Conservation (phyloP, 2,888 invertebrate species). For the Acrobasis suavella region DNA sequence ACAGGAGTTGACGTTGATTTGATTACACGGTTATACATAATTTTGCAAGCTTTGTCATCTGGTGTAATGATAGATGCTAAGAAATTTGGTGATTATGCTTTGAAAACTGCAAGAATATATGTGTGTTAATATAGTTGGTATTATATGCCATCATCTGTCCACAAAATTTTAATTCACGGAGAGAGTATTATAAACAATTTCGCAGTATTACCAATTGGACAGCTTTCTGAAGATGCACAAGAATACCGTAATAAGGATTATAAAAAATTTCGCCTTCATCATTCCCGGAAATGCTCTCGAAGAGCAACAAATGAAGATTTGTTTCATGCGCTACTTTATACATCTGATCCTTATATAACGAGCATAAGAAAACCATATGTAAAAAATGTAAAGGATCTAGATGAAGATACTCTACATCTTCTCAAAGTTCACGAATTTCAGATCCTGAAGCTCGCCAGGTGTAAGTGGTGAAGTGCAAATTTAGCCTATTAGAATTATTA, state of each 20-base stretch:
- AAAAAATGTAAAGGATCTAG: not conserved
- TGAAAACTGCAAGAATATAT: slow-evolving; percentile 20
- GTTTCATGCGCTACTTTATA: not conserved
- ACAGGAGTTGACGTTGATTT: slow-evolving; percentile 19
- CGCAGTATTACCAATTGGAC: not conserved
- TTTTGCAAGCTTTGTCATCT: slow-evolving; percentile 22
- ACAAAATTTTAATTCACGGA: slow-evolving; percentile 23
- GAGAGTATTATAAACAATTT: not conserved
- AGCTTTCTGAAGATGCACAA: not conserved
- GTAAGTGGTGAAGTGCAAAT: too few relatives aligned
- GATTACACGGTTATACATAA: slow-evolving; percentile 24
- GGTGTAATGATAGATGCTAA: slow-evolving; percentile 15
- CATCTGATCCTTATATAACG: not conserved
- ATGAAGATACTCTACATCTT: too few relatives aligned
- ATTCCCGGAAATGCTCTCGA: not conserved
- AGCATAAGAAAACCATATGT: not conserved
- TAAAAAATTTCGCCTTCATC: too few relatives aligned
- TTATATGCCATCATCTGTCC: slow-evolving; percentile 23
- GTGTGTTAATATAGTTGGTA: slow-evolving; percentile 8
- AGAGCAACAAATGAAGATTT: not conserved
- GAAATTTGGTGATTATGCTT: slow-evolving; percentile 25
- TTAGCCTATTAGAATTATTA: too few relatives aligned
- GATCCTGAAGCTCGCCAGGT: too few relatives aligned
- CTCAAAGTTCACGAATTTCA: too few relatives aligned
- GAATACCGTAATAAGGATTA: not conserved